Conservation (phyloP, 2,888 invertebrate genomes). For the Mantis religiosa region DNA sequence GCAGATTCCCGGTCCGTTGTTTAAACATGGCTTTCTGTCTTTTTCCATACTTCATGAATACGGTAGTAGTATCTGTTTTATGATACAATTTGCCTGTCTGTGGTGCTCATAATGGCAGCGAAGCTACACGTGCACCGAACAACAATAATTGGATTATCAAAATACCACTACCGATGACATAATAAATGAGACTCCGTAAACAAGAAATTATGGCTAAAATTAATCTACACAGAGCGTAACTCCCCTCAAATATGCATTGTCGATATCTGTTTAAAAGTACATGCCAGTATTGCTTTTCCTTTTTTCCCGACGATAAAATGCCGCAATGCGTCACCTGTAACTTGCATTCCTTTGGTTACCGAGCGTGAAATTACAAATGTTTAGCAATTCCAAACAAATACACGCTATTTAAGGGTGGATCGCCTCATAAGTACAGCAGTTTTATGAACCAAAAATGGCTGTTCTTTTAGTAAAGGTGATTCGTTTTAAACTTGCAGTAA, state of each 20-base stretch:
- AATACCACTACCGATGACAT: neutral
- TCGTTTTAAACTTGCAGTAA: too few relatives aligned
- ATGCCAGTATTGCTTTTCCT: neutral
- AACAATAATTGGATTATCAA: neutral
- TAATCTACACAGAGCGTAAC: neutral
- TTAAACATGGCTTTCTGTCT: neutral
- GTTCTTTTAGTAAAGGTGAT: too few relatives aligned
- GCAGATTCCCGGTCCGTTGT: neutral
- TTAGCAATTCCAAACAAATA: neutral
- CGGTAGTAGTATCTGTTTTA: neutral
- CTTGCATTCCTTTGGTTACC: neutral
- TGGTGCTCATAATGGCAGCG: neutral
- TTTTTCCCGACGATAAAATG: neutral
- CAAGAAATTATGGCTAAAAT: neutral
- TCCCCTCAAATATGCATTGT: neutral
- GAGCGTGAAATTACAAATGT: neutral
- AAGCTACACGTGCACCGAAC: neutral
- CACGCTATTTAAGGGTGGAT: too few relatives aligned
- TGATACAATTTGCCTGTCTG: neutral
- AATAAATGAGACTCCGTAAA: neutral
- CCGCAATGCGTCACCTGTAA: neutral
- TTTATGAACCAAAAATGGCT: too few relatives aligned
- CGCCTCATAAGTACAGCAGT: too few relatives aligned
- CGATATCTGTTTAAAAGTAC: neutral
- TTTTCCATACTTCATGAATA: neutral